Conservation (phyloP, 2,797 vertebrate genomes). For the Rhinichthys osculus region DNA sequence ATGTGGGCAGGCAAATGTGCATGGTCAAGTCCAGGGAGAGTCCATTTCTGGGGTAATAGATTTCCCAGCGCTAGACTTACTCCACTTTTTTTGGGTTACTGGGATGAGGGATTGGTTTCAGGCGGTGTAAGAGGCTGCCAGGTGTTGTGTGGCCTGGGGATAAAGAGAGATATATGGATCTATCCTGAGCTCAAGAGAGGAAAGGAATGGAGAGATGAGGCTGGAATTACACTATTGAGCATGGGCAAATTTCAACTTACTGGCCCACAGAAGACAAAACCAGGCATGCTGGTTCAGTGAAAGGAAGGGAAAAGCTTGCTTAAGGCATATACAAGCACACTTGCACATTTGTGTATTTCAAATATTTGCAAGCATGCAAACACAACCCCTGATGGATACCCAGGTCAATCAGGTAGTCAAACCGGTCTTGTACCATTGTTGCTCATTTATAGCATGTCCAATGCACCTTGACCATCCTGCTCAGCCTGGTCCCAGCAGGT, state of each 20-base stretch:
- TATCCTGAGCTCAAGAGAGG: slow-evolving; percentile 34
- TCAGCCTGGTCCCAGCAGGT: not conserved
- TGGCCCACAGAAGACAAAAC: slow-evolving; percentile 5
- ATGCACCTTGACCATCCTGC: not conserved
- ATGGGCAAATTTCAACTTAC: slow-evolving; percentile 6
- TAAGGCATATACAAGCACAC: not conserved
- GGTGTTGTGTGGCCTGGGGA: slow-evolving; percentile 44
- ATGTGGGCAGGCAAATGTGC: slow-evolving; percentile 27
- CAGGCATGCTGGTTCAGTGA: not conserved
- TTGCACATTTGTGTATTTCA: not conserved
- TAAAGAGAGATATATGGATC: slow-evolving; percentile 59
- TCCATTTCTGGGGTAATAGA: slow-evolving; percentile 33
- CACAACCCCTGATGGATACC: not conserved
- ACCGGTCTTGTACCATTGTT: not conserved
- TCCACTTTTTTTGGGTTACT: slow-evolving; percentile 44
- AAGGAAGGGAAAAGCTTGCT: not conserved
- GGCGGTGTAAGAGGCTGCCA: slow-evolving; percentile 37
- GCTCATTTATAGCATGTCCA: not conserved
- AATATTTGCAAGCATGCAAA: not conserved
- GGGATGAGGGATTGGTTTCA: slow-evolving; percentile 55
- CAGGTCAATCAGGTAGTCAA: not conserved
- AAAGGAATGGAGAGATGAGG: slow-evolving; percentile 16
- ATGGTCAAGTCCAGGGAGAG: slow-evolving; percentile 40
- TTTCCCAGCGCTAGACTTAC: slow-evolving; percentile 44
- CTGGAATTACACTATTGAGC: slow-evolving; percentile 6